A percentile compares a stretch with the other conserved stretches of the same genome.
These are phyloP conservation scores for Rhizomys pruinosus DNA, from an alignment of 2,113 vertebrate species.

Conservation along the genomic window DNA sequence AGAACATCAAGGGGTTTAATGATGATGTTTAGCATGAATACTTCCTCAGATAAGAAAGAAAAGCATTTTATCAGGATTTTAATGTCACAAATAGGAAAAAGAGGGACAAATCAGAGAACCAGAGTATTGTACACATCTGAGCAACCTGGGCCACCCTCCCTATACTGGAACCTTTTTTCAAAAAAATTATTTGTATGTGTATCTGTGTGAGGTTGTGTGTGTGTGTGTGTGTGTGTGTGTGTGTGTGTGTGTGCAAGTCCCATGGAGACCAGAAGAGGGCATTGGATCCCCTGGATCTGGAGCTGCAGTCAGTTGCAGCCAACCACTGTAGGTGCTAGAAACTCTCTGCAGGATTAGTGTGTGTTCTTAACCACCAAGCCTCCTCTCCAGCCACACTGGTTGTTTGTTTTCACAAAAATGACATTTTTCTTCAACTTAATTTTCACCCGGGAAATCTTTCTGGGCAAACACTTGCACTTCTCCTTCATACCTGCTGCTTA, in stretches of 20 bases:
- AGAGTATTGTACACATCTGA: not conserved
- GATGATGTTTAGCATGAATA: not conserved
- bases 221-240: too few species aligned
- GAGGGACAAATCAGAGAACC: not conserved
- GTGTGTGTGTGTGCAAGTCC: not conserved
- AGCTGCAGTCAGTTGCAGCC: not conserved
- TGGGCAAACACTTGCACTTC: accelerated
- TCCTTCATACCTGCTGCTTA: not conserved
- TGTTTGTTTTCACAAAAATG: not conserved
- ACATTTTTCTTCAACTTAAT: too few species aligned
- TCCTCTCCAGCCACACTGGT: not conserved
- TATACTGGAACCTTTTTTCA: not conserved
- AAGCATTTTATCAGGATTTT: not conserved
- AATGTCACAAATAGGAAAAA: not conserved
- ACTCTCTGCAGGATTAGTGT: not conserved
- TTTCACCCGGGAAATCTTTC: not conserved
- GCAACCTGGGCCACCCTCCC: not conserved
- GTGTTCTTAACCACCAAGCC: not conserved
- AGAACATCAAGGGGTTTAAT: not conserved
- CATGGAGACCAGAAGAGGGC: not conserved
- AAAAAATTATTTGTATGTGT: too few species aligned
- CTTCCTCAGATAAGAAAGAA: not conserved
- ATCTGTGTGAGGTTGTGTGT: too few species aligned
- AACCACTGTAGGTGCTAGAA: not conserved
- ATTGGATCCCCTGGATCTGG: not conserved